Conservation (phyloP, 2,797 vertebrate genomes). For the Caiman crocodilus region DNA sequence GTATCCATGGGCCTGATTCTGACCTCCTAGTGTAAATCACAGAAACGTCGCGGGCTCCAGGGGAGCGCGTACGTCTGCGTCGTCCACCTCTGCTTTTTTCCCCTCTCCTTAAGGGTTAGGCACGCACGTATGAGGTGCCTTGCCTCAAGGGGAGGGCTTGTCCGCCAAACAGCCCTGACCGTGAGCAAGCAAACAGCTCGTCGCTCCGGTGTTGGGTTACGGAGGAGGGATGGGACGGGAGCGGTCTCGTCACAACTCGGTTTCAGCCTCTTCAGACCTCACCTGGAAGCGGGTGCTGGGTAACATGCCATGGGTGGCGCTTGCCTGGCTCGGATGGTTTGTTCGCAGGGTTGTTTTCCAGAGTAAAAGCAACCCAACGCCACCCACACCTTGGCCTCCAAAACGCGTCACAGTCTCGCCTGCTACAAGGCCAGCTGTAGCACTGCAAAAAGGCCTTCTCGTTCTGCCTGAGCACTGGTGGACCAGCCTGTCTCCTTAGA, state of each 20-base stretch:
- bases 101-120: neutral
- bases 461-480: neutral
- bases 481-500: neutral
- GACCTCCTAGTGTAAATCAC: neutral
- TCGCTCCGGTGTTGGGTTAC: neutral
- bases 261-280: neutral
- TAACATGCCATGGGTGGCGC: neutral
- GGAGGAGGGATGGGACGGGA: neutral
- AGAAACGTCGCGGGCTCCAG: neutral
- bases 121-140: neutral
- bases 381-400: accelerated
- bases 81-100: neutral
- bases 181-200: neutral
- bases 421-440: neutral
- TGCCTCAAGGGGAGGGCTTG: neutral
- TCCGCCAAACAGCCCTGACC: neutral
- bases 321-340: neutral
- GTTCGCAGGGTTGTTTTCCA: neutral
- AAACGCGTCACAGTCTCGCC: accelerated
- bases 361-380: neutral
- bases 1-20: neutral
- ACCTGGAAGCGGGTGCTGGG: neutral
- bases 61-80: neutral
- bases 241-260: neutral
- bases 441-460: neutral